Conservation (phyloP, 2,888 invertebrate species). For the Chirona hameri region DNA sequence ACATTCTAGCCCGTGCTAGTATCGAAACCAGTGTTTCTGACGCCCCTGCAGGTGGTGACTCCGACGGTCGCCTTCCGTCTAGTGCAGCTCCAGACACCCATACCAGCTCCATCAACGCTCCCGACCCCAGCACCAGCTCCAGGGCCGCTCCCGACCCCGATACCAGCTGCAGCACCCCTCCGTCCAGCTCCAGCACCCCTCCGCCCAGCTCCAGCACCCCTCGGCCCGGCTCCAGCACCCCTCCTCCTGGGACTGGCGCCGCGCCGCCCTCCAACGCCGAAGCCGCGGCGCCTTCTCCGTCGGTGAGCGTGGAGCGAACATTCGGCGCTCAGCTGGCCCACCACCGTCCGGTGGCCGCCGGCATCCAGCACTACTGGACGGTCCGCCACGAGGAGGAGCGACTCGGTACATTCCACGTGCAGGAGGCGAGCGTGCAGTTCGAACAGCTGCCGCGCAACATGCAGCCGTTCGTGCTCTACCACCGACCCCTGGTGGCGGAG, state of each 20-base stretch:
- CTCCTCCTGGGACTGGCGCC: too few species aligned
- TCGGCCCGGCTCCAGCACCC: too few species aligned
- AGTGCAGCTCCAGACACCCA: too few species aligned
- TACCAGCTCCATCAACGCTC: too few species aligned
- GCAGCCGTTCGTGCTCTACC: conserved; percentile 13
- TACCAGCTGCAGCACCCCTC: too few species aligned
- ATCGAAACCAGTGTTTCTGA: too few species aligned
- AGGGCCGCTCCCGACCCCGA: background rate
- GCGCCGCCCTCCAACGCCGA: too few species aligned
- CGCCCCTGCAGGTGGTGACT: too few species aligned
- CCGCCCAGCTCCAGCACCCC: too few species aligned
- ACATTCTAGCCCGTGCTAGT: background rate
- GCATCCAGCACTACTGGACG: background rate
- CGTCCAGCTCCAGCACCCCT: too few species aligned
- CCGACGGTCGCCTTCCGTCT: too few species aligned
- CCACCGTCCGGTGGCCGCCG: background rate
- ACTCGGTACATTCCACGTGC: background rate
- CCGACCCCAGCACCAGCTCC: background rate
- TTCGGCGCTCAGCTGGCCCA: background rate
- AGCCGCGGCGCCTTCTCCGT: background rate
- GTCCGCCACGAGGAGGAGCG: background rate
- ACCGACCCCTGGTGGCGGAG: background rate
- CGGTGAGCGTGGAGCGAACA: background rate
- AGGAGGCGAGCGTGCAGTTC: background rate
- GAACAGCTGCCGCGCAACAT: conserved; percentile 10